Percentiles rank a stretch among this genome's conserved stretches.
Evolutionary conservation across 2,888 invertebrate species (phyloP).

Genomic region (Embidobia sp.): DNA sequence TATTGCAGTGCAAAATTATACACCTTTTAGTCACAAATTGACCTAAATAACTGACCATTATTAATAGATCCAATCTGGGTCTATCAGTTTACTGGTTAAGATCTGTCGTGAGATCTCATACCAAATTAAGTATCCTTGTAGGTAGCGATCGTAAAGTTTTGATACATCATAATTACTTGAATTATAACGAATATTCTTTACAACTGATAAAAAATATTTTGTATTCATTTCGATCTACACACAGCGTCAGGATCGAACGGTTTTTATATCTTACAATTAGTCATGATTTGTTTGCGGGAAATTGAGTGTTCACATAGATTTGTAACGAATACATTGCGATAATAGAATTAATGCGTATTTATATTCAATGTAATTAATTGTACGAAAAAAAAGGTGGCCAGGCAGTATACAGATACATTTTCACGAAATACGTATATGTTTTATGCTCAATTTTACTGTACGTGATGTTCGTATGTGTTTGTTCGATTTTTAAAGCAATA

Average conservation of each 20-base stretch:
- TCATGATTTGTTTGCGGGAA: constrained; percentile 68
- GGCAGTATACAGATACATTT: constrained; percentile 41
- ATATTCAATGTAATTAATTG: constrained; percentile 58
- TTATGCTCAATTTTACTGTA: constrained; percentile 48
- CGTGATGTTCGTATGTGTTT: not conserved
- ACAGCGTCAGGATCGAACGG: not conserved
- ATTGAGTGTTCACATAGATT: constrained; percentile 76
- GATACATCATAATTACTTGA: too few relatives aligned
- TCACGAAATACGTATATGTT: constrained; percentile 35
- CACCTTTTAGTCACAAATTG: too few relatives aligned
- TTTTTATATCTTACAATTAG: constrained; percentile 56
- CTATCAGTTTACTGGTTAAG: too few relatives aligned
- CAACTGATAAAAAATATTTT: not conserved
- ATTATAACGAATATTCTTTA: too few relatives aligned
- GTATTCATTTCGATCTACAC: constrained; percentile 18
- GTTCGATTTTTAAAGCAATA: not conserved
- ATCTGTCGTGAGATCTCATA: too few relatives aligned
- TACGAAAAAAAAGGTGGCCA: constrained; percentile 53
- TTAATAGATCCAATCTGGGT: too few relatives aligned
- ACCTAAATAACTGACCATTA: too few relatives aligned
- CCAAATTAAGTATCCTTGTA: too few relatives aligned
- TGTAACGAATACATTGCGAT: constrained; percentile 66
- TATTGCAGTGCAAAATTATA: too few relatives aligned
- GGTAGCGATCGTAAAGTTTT: too few relatives aligned
- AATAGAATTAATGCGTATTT: constrained; percentile 61